Percentiles rank a stretch among this genome's conserved stretches.
phyloP scores from a whole-genome alignment of 2,113 vertebrate species.

The Petrocephalus zakoni region DNA sequence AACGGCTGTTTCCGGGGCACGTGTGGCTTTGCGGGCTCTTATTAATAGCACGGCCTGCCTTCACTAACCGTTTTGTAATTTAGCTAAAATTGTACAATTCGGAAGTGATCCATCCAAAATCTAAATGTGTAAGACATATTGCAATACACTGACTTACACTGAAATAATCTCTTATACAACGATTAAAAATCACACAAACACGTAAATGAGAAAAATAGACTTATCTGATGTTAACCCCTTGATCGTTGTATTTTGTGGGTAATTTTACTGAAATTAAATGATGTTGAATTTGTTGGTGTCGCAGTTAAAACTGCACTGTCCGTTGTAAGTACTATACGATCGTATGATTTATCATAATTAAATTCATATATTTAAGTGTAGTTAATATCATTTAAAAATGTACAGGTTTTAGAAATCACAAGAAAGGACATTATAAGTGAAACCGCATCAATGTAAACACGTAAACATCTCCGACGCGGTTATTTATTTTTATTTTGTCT shows the following conservation, averaged over 20 bases:
- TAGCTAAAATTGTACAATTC: conserved; percentile 12
- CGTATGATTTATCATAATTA: background rate
- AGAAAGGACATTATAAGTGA: background rate
- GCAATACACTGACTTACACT: background rate
- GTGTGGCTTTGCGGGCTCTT: background rate
- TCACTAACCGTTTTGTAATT: conserved; percentile 12
- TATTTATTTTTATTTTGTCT: background rate
- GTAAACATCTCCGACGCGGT: no score
- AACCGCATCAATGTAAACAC: background rate
- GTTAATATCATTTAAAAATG: background rate
- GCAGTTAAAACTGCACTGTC: background rate
- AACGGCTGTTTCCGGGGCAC: background rate
- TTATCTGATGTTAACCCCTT: background rate
- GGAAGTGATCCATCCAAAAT: background rate
- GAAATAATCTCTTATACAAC: background rate
- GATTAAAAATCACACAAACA: background rate
- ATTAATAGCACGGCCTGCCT: background rate
- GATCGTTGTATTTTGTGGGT: background rate
- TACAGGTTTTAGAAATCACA: background rate
- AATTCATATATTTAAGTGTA: background rate
- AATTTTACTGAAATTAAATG: background rate
- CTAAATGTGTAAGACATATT: background rate
- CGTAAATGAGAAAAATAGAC: background rate
- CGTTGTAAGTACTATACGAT: background rate
- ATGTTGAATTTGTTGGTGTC: background rate